A percentile compares a stretch with the other conserved stretches of the same genome.
Evolutionary conservation across 2,888 invertebrate genomes (phyloP).

Genomic region (Mylabris sibirica): DNA sequence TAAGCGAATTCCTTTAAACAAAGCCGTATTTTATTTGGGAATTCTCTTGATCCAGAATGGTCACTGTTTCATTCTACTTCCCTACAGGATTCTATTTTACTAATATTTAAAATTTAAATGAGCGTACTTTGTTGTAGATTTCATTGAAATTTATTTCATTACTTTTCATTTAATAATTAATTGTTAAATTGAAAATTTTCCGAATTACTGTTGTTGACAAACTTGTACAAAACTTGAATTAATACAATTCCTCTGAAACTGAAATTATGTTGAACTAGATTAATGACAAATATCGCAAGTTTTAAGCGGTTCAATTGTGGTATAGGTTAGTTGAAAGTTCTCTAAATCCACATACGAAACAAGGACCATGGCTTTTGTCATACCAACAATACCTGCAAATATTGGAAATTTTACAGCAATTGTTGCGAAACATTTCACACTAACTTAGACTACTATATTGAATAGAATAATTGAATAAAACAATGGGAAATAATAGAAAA

Average conservation of each 20-base stretch:
- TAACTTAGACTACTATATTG: slow-evolving; percentile 35
- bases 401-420: slow-evolving; percentile 34
- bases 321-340: background rate
- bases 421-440: slow-evolving; percentile 36
- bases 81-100: no score
- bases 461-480: no score
- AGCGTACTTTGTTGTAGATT: no score
- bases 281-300: slow-evolving; percentile 4
- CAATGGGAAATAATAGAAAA: no score
- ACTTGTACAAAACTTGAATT: background rate
- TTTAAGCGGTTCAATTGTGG: background rate
- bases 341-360: background rate
- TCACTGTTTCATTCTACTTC: no score
- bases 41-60: no score
- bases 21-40: background rate
- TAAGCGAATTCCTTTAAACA: background rate
- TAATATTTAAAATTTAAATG: no score
- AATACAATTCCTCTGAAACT: background rate
- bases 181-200: background rate
- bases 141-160: background rate
- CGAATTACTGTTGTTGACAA: background rate
- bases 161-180: background rate
- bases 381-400: slow-evolving; percentile 31
- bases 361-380: slow-evolving; percentile 27
- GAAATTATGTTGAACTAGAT: background rate